Evolutionary conservation across 2,888 invertebrate genomes (phyloP), one percentile per base, ranked within the genome.

Genomic region (Hirtodrosophila cameraria): DNA sequence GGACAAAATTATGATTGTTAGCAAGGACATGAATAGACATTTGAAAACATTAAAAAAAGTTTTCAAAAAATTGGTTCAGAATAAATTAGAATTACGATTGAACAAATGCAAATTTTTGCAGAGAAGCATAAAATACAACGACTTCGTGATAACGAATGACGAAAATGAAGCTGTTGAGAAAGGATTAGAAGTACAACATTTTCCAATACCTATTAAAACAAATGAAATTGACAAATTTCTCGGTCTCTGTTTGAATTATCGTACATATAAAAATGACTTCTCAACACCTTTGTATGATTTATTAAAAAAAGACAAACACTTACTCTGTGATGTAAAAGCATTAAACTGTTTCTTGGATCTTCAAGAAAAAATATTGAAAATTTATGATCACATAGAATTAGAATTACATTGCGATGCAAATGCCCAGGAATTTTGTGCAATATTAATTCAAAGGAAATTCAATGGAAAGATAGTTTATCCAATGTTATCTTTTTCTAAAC

Each of bases 1-100:
- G 33, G 64, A 60, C 7, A 46, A 65, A n/a, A 59, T 65, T 12
- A 36, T 53, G 16, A 36, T 55, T 28, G 54, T 49, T 12, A 43
- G 9, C 13, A 15, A 36, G 3, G 18, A 52, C 27, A 35, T 20
- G 13, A 7, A 16, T 0, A 30, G n/a, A 11, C 55, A 59, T 41
- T 35, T 65, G 15, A 28, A 46, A n/a, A 48, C 43, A 11, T 15
- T 54, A 12, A 11, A 15, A 12, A 41, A 54, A 30, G 20, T 59
- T 1, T 43, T 63, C 16, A 15, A 23, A 31, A 15, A 25, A 16
- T 43, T 43, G 25, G 25, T 33, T 20, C n/a, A 3, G 11, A 53
- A 31, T 13, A 54, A 45, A 39, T 2, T 39, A 8, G 46, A 55
- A 8, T n/a, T 46, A 6, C n/a, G 45, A 12, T 11, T 30, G 9